Evolutionary conservation across 2,113 vertebrate species (phyloP).

Genomic region (Bathybates hornii): DNA sequence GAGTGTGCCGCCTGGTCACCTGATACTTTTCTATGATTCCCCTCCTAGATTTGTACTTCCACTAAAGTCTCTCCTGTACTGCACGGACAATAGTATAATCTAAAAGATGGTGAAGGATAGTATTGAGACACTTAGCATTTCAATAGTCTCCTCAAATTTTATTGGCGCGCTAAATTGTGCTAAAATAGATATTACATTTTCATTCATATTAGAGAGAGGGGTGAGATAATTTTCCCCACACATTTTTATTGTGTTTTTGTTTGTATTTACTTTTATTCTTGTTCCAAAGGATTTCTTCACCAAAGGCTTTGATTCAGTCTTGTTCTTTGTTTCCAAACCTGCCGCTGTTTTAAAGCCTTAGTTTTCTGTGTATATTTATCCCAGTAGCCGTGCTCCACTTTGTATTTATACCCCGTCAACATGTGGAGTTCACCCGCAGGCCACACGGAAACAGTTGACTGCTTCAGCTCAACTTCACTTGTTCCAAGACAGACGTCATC

Average conservation of each 20-base stretch:
- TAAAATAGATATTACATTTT: neutral
- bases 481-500: neutral
- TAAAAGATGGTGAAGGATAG: neutral
- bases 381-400: neutral
- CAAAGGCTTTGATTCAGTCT: neutral
- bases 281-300: neutral
- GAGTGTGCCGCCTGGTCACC: neutral
- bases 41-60: conserved; percentile 11
- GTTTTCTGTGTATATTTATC: neutral
- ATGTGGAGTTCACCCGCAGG: neutral
- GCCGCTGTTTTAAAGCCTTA: neutral
- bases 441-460: neutral
- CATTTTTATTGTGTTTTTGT: neutral
- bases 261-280: neutral
- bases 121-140: neutral
- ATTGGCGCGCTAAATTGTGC: neutral
- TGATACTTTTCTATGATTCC: conserved; percentile 13
- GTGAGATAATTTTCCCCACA: neutral
- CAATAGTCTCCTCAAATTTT: neutral
- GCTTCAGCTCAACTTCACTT: neutral
- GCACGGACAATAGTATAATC: neutral
- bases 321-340: neutral
- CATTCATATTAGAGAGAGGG: neutral
- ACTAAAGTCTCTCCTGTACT: neutral
- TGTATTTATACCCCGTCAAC: neutral